Conservation (phyloP, 1,140 invertebrate genomes). For the Cydia strobilella region DNA sequence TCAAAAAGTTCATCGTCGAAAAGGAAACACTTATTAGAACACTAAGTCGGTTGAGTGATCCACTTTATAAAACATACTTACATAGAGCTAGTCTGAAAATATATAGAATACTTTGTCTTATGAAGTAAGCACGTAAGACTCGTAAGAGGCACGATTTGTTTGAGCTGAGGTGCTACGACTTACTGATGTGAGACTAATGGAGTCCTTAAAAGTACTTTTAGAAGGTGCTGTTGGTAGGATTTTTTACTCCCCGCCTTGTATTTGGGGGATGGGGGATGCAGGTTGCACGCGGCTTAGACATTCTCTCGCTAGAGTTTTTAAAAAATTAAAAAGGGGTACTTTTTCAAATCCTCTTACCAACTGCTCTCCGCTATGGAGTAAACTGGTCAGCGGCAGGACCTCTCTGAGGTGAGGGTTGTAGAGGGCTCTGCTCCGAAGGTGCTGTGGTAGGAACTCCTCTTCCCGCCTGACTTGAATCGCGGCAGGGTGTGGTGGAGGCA, state of each 20-base stretch:
- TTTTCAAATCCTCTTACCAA: conserved; percentile 62
- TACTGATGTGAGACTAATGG: no score
- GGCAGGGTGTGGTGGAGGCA: conserved; percentile 73
- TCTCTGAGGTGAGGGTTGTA: conserved; percentile 63
- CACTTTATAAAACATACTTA: not conserved
- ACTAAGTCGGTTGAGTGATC: no score
- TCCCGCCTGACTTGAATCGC: conserved; percentile 73
- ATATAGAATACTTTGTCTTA: conserved; percentile 41
- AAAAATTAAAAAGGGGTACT: no score
- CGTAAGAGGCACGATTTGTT: conserved; percentile 73
- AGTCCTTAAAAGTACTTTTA: conserved; percentile 61
- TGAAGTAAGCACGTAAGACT: conserved; percentile 81
- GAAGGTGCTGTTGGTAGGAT: conserved; percentile 66
- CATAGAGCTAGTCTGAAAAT: not conserved
- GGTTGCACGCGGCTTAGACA: no score
- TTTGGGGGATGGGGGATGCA: conserved; percentile 65
- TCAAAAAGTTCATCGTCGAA: no score
- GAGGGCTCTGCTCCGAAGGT: conserved; percentile 67
- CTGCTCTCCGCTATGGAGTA: conserved; percentile 81
- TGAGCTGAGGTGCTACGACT: conserved; percentile 33
- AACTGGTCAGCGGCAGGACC: conserved; percentile 78
- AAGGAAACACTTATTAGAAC: no score
- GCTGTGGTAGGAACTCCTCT: conserved; percentile 69
- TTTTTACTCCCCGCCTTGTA: conserved; percentile 68
- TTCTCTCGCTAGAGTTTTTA: no score